Percentiles rank a stretch among this genome's conserved stretches.
Conservation (phyloP, 2,113 vertebrate genomes). For the Paracanthobrama guichenoti region DNA sequence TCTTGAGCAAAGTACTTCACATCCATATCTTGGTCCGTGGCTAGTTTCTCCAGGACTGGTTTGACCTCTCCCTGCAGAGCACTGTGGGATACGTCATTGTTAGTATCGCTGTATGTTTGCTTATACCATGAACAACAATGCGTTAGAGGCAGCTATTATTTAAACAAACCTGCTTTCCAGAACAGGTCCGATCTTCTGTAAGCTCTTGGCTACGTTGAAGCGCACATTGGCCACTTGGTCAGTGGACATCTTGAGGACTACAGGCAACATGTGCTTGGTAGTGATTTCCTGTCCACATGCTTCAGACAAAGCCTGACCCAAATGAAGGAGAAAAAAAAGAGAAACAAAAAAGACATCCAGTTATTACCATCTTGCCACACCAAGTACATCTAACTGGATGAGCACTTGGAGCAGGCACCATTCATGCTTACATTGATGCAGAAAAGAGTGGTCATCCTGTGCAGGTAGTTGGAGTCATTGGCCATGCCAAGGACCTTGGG, state of each 20-base stretch:
- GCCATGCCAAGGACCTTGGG: constrained; percentile 91
- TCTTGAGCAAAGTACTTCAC: constrained; percentile 93
- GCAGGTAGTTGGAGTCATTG: constrained; percentile 88
- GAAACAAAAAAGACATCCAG: background rate
- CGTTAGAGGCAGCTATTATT: background rate
- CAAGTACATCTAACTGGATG: background rate
- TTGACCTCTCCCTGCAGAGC: constrained; percentile 86
- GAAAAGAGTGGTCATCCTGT: constrained; percentile 92
- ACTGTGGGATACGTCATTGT: constrained; percentile 63
- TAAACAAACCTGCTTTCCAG: constrained; percentile 79
- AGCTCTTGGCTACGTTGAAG: constrained; percentile 91
- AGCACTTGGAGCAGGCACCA: background rate
- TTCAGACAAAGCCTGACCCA: constrained; percentile 81
- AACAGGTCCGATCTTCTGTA: constrained; percentile 88
- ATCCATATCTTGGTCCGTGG: constrained; percentile 87
- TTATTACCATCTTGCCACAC: background rate
- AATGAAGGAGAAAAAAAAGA: background rate
- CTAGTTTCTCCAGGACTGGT: constrained; percentile 84
- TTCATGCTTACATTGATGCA: constrained; percentile 85
- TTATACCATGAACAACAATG: background rate
- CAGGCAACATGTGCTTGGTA: constrained; percentile 89
- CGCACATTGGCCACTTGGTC: constrained; percentile 93
- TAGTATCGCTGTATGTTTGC: background rate
- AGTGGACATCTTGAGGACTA: constrained; percentile 88
- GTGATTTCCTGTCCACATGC: constrained; percentile 89